Conservation (phyloP, 2,113 vertebrate genomes). For the Tricholaema leucomelas region DNA sequence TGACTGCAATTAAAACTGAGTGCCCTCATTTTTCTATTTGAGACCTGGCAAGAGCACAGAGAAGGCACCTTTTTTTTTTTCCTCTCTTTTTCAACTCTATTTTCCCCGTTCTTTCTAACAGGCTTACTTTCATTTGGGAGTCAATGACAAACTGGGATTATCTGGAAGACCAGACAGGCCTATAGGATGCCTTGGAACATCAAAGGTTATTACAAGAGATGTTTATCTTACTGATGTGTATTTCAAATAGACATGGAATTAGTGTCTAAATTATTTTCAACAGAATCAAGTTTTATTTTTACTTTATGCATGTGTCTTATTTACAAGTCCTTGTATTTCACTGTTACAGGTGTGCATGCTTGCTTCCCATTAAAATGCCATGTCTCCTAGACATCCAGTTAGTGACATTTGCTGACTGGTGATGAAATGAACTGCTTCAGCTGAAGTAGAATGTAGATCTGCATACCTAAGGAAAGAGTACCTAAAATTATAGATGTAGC, state of each 20-base stretch:
- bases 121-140: slow-evolving; percentile 93
- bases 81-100: not conserved
- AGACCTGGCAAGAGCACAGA: not conserved
- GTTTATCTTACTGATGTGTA: not conserved
- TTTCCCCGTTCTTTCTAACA: slow-evolving; percentile 65
- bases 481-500: not conserved
- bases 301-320: not conserved
- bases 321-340: not conserved
- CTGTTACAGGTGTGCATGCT: not conserved
- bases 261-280: not conserved
- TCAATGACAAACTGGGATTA: slow-evolving; percentile 94
- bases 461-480: not conserved
- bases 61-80: not conserved
- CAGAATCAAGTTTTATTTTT: not conserved
- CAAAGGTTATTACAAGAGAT: slow-evolving; percentile 82
- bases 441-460: not conserved
- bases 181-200: slow-evolving; percentile 95
- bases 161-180: slow-evolving; percentile 94
- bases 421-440: not conserved
- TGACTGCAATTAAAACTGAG: not conserved
- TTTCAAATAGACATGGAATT: not conserved
- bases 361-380: not conserved
- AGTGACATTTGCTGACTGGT: not conserved
- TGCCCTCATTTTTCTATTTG: not conserved
- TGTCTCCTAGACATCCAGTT: not conserved